phyloP scores from a whole-genome alignment of 2,797 vertebrate genomes.

The Rhynchotus rufescens region DNA sequence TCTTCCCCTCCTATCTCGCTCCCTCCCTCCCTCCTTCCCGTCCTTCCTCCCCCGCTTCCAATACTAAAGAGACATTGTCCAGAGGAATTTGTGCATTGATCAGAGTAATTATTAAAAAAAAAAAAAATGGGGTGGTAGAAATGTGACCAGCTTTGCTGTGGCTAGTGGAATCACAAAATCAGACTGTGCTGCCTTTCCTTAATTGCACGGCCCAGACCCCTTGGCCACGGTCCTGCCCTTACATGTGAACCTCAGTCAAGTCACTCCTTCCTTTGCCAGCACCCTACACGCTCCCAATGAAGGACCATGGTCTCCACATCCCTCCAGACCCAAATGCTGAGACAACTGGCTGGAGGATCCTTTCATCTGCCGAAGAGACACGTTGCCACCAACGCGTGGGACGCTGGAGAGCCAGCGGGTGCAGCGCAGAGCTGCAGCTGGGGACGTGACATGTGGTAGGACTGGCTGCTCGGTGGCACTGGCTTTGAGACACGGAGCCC shows the following conservation, averaged over 20 bases:
- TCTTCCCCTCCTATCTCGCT: too few relatives aligned
- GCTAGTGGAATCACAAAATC: not conserved
- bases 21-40: too few relatives aligned
- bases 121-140: not conserved
- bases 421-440: fast-evolving
- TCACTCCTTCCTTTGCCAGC: not conserved
- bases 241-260: not conserved
- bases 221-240: not conserved
- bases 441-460: not conserved
- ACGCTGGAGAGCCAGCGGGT: not conserved
- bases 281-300: not conserved
- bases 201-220: fast-evolving
- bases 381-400: not conserved
- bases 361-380: not conserved
- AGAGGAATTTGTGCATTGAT: not conserved
- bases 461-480: not conserved
- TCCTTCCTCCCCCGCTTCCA: too few relatives aligned
- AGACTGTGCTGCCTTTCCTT: not conserved
- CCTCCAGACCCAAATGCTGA: not conserved
- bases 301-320: not conserved
- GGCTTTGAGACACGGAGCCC: not conserved
- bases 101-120: too few relatives aligned
- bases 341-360: not conserved
- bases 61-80: fast-evolving
- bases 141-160: not conserved